phyloP scores from a whole-genome alignment of 2,113 vertebrate genomes.

The Crotalus viridis region DNA sequence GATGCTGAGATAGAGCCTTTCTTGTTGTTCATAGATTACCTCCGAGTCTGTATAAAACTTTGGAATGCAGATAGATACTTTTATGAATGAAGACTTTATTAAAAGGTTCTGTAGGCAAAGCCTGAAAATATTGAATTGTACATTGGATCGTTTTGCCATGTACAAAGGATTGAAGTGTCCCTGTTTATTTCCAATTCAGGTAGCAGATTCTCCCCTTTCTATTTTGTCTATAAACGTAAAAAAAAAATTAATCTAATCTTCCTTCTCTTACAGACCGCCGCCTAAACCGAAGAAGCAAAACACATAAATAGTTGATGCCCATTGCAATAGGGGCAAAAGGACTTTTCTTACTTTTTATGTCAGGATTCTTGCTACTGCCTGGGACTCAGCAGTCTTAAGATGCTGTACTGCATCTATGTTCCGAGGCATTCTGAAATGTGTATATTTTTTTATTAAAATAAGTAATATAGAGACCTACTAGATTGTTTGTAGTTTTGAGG shows the following conservation, averaged over 20 bases:
- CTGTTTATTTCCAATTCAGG: not conserved
- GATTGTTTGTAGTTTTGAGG: not conserved
- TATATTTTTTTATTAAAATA: slow-evolving; percentile 31
- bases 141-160: not conserved
- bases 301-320: not conserved
- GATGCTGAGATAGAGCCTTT: not conserved
- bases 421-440: not conserved
- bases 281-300: slow-evolving; percentile 81
- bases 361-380: not conserved
- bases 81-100: not conserved
- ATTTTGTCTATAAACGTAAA: not conserved
- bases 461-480: not conserved
- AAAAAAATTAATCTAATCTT: not conserved
- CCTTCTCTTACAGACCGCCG: slow-evolving; percentile 71
- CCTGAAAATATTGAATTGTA: not conserved
- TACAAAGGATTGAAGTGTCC: not conserved
- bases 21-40: not conserved
- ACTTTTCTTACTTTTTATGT: not conserved
- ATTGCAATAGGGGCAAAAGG: not conserved
- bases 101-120: not conserved
- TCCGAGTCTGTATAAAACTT: not conserved
- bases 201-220: not conserved
- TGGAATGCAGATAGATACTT: not conserved
- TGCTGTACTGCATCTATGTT: not conserved
- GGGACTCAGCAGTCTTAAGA: not conserved